Conservation (phyloP, 2,888 invertebrate genomes). For the Pelosia muscerda region DNA sequence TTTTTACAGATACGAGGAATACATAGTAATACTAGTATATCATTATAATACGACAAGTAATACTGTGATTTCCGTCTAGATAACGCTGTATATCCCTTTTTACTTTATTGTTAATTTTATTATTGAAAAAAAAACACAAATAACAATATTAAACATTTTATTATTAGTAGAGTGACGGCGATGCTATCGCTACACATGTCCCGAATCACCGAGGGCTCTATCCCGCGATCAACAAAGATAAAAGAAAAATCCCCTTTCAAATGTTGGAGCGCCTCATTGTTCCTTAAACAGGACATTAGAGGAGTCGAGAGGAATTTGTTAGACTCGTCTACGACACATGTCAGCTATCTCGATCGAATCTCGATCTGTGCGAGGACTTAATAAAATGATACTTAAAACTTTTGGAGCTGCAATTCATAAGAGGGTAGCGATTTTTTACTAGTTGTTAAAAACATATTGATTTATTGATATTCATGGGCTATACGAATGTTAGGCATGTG, state of each 20-base stretch:
- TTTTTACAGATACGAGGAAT: too few relatives aligned
- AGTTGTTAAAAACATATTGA: background rate
- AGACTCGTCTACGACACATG: constrained; percentile 76
- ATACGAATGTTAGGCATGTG: too few relatives aligned
- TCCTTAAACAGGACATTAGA: constrained; percentile 59
- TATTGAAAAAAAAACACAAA: background rate
- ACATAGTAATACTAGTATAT: too few relatives aligned
- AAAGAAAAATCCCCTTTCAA: constrained; percentile 34
- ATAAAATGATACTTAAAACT: constrained; percentile 75
- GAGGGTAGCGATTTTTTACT: constrained; percentile 16
- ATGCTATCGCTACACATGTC: constrained; percentile 6
- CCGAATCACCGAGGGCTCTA: constrained; percentile 31
- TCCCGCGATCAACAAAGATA: constrained; percentile 35
- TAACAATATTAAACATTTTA: background rate
- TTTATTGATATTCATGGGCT: too few relatives aligned
- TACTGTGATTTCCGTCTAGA: too few relatives aligned
- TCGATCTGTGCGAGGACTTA: constrained; percentile 75
- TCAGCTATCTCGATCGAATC: constrained; percentile 74
- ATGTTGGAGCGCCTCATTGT: constrained; percentile 39
- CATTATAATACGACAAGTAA: too few relatives aligned
- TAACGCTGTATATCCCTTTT: too few relatives aligned
- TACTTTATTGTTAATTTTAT: too few relatives aligned
- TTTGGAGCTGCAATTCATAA: constrained; percentile 39
- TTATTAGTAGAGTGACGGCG: background rate
- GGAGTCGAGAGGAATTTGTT: constrained; percentile 52